phyloP scores from a whole-genome alignment of 2,888 invertebrate genomes.

The Drosophila hamatofila region DNA sequence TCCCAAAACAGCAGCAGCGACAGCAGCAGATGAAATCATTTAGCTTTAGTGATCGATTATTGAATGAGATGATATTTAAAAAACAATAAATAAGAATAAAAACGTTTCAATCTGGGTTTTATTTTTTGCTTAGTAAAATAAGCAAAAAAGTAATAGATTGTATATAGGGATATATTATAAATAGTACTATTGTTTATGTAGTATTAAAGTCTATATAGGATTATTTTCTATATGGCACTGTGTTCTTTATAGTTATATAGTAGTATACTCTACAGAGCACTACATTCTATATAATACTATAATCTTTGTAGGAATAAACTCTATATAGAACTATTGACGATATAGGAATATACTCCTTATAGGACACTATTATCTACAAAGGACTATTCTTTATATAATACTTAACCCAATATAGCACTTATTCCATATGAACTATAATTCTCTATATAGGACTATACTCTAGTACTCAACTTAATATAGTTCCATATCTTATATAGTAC shows the following conservation, averaged over 20 bases:
- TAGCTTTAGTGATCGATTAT: constrained; percentile 59
- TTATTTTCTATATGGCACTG: too few species aligned
- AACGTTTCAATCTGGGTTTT: constrained; percentile 17
- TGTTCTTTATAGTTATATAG: too few species aligned
- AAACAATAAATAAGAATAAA: constrained; percentile 54
- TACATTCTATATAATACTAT: neutral
- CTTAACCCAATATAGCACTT: neutral
- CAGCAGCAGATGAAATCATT: constrained; percentile 47
- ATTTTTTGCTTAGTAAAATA: neutral
- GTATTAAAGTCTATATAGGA: too few species aligned
- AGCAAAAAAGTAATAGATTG: neutral
- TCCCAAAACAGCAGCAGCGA: constrained; percentile 21
- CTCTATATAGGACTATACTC: too few species aligned
- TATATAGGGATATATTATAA: neutral
- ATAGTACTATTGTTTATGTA: neutral
- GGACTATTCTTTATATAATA: too few species aligned
- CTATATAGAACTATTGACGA: neutral
- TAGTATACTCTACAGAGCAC: too few species aligned
- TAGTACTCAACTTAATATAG: too few species aligned
- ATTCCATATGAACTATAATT: too few species aligned
- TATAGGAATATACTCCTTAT: neutral
- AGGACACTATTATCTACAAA: too few species aligned
- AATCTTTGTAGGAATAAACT: neutral
- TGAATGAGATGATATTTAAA: constrained; percentile 55
- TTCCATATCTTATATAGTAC: neutral